Evolutionary conservation across 2,797 vertebrate genomes (phyloP), one percentile per base, ranked within the genome.

Genomic region (Typhlichthys subterraneus): DNA sequence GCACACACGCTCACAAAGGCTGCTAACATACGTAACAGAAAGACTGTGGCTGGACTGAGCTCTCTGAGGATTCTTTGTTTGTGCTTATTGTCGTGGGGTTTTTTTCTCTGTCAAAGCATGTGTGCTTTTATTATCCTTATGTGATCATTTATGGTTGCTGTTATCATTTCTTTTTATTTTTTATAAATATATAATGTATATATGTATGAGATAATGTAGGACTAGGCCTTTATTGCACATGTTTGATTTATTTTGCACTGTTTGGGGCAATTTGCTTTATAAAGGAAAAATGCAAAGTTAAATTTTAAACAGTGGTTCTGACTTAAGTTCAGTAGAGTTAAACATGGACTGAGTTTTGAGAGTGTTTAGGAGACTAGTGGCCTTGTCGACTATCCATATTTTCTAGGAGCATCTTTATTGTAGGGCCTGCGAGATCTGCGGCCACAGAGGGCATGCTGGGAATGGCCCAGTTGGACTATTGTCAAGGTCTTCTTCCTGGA

Each of bases 171-270:
- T 77, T 65, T 82, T 75, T 79, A 72, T 80, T 67, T 61, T 68
- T 56, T 87, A 86, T 83, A 66, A 74, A 69, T 69, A 53, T 38
- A 5, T 64, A 69, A 62, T 57, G 59, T 81, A 61, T 13, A 47
- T 70, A 65, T 17, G 60, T 77, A 75, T 71, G 67, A 68, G 60
- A 75, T 73, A 59, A 78, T 67, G 57, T 87, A 87, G 82, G 66
- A 19, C 70, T 85, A 85, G 92, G 87, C 82, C 52, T 38, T 89
- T 82, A 83, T 92, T 91, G 91, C 91, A 93, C 89, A 89, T 83
- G 82, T 87, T 88, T 66, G 78, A 86, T 88, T 87, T 85, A 75
- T 86, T 88, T 94, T 94, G 93, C 93, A 95, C 92, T 90, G 89
- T 87, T 86, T 81, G 50, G 70, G 89, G 88, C 77, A 7, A 59